phyloP scores from a whole-genome alignment of 2,888 invertebrate species.

The Automeris io region DNA sequence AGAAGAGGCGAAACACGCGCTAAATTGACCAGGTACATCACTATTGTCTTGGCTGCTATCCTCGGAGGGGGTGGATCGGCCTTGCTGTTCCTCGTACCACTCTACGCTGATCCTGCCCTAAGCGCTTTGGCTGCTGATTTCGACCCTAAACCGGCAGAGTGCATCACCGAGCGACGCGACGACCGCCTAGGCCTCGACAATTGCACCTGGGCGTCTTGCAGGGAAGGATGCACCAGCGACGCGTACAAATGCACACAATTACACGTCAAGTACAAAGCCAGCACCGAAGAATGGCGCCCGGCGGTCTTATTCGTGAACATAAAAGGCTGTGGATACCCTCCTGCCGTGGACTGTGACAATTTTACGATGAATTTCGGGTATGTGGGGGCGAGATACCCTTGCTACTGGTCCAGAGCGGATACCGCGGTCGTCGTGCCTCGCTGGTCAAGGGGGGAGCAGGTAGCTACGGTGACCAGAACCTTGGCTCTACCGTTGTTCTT shows the following conservation, averaged over 20 bases:
- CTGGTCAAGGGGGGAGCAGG: slow-evolving; percentile 89
- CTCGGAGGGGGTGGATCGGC: slow-evolving; percentile 67
- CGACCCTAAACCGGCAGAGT: slow-evolving; percentile 83
- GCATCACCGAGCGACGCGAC: slow-evolving; percentile 83
- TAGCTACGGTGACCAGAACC: slow-evolving; percentile 88
- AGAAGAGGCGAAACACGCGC: slow-evolving; percentile 62
- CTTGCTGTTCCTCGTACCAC: slow-evolving; percentile 65
- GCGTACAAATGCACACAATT: slow-evolving; percentile 82
- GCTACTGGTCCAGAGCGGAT: slow-evolving; percentile 86
- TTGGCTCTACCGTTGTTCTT: slow-evolving; percentile 90
- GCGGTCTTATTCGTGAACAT: slow-evolving; percentile 86
- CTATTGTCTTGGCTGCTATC: slow-evolving; percentile 59
- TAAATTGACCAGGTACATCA: slow-evolving; percentile 61
- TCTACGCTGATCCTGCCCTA: slow-evolving; percentile 71
- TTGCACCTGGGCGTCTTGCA: slow-evolving; percentile 88
- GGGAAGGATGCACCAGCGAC: slow-evolving; percentile 89
- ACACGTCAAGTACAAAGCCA: slow-evolving; percentile 78
- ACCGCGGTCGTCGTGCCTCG: slow-evolving; percentile 88
- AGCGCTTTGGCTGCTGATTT: slow-evolving; percentile 85
- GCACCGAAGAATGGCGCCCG: slow-evolving; percentile 70
- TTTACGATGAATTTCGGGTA: slow-evolving; percentile 83
- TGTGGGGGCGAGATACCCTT: slow-evolving; percentile 81
- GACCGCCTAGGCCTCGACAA: slow-evolving; percentile 85
- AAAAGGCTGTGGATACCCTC: slow-evolving; percentile 90
- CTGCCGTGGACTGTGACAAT: slow-evolving; percentile 84